Evolutionary conservation across 1,140 invertebrate genomes (phyloP).

Genomic region (Drosophila melanogaster): Release_6_plus_ISO1_MT NT_033777.3:15297001-15297500

Average conservation of each 20-base stretch:
- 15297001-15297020: conserved; percentile 5
- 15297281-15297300: conserved; percentile 46
- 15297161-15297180: conserved; percentile 50
- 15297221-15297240: conserved; percentile 50
- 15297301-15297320: conserved; percentile 35
- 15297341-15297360: conserved; percentile 31
- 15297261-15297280: conserved; percentile 33
- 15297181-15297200: conserved; percentile 6
- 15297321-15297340: conserved; percentile 38
- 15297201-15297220: conserved; percentile 54
- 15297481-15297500: conserved; percentile 26
- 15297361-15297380: conserved; percentile 28
- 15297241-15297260: conserved; percentile 37
- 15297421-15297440: conserved; percentile 33
- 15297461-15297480: conserved; percentile 24
- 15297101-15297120: conserved; percentile 45
- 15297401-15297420: conserved; percentile 28
- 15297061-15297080: conserved; percentile 53
- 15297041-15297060: conserved; percentile 66
- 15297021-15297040: conserved; percentile 70
- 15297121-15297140: conserved; percentile 46
- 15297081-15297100: conserved; percentile 60
- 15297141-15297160: conserved; percentile 47
- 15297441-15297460: conserved; percentile 24
- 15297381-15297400: conserved; percentile 27